Percentiles rank a stretch among this genome's conserved stretches.
phyloP scores from a whole-genome alignment of 1,140 invertebrate genomes.

The Hesperophylax magnus region DNA sequence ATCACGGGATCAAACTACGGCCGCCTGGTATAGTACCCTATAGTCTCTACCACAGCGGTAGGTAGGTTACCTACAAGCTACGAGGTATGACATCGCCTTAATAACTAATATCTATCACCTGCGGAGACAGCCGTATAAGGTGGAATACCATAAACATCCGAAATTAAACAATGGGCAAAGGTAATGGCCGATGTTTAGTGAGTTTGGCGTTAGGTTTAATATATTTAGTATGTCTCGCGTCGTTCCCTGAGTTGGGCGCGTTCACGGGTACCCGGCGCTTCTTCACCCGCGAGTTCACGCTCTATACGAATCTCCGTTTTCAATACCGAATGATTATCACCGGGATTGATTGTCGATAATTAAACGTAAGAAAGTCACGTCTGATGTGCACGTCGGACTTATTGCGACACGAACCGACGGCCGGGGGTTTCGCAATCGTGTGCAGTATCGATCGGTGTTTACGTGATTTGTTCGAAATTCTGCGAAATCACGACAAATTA shows the following conservation, averaged over 20 bases:
- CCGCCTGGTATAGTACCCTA: background rate
- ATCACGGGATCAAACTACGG: background rate
- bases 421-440: constrained; percentile 14
- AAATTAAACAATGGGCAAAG: constrained; percentile 45
- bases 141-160: constrained; percentile 43
- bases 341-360: background rate
- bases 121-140: constrained; percentile 24
- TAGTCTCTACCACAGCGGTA: background rate
- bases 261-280: background rate
- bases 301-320: background rate
- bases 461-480: background rate
- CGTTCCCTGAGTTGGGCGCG: constrained; percentile 21
- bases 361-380: background rate
- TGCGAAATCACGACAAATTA: constrained; percentile 1
- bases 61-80: background rate
- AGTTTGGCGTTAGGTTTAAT: background rate
- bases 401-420: background rate
- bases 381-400: background rate
- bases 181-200: constrained; percentile 31
- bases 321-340: background rate
- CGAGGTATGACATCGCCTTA: too few relatives aligned
- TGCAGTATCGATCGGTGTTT: constrained; percentile 13
- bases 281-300: background rate
- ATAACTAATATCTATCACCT: too few relatives aligned
- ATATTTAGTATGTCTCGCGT: constrained; percentile 26